A percentile compares a stretch with the other conserved stretches of the same genome.
Evolutionary conservation across 2,113 vertebrate species (phyloP).

Genomic region (Pluvialis apricaria): DNA sequence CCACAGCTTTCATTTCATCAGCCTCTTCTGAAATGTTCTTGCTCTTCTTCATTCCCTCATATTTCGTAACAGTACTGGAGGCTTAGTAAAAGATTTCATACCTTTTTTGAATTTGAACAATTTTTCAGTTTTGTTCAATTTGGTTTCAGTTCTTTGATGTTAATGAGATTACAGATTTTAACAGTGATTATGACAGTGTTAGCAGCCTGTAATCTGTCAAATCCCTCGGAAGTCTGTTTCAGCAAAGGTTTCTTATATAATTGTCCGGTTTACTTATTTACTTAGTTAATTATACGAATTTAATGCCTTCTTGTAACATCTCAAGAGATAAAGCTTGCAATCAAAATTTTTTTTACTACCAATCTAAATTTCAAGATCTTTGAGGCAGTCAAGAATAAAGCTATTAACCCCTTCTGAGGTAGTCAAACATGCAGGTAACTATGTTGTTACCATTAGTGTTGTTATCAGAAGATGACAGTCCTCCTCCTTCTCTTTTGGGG

Average conservation of each 20-base stretch:
- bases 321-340: background rate
- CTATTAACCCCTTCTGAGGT: background rate
- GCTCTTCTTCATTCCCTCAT: background rate
- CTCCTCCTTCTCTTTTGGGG: background rate
- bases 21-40: background rate
- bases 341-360: background rate
- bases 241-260: background rate
- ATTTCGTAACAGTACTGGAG: background rate
- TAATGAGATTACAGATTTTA: constrained; percentile 38
- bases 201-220: constrained; percentile 35
- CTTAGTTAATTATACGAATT: background rate
- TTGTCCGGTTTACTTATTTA: background rate
- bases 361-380: background rate
- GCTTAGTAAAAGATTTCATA: background rate
- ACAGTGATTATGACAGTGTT: background rate
- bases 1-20: background rate
- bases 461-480: background rate
- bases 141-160: background rate
- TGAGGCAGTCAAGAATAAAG: background rate
- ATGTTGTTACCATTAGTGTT: background rate
- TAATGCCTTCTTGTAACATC: background rate
- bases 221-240: background rate
- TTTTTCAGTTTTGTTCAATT: background rate
- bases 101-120: background rate
- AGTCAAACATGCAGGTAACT: background rate